A percentile compares a stretch with the other conserved stretches of the same genome.
These are phyloP conservation scores for Zonitis immaculata DNA, from an alignment of 2,888 invertebrate species.

Conservation along the genomic window DNA sequence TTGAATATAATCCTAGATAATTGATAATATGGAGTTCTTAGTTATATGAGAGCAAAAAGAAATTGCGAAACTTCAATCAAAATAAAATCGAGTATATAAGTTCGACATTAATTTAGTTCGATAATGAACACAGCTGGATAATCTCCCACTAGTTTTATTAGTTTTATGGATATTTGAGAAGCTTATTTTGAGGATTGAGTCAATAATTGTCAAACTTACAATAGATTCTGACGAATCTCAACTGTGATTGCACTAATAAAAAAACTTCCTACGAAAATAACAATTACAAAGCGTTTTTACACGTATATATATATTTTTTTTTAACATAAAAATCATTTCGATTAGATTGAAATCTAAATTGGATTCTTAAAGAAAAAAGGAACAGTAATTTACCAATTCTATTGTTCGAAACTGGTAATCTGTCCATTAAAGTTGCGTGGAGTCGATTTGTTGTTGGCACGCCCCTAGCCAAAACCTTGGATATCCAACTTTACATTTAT, in stretches of 20 bases:
- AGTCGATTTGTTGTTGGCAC: constrained; percentile 21
- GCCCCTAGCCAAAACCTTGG: constrained; percentile 8
- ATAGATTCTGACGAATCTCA: neutral
- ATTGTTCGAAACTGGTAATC: constrained; percentile 21
- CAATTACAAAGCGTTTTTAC: too few relatives aligned
- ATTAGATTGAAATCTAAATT: constrained; percentile 4
- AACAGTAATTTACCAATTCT: constrained; percentile 6
- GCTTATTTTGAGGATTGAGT: neutral
- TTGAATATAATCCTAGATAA: neutral
- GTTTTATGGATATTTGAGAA: neutral
- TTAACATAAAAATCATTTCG: too few relatives aligned
- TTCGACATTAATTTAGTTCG: neutral
- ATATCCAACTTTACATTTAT: constrained; percentile 2
- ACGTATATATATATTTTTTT: too few relatives aligned
- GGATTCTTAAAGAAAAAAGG: neutral
- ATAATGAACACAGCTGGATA: neutral
- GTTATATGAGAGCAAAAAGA: too few relatives aligned
- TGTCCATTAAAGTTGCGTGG: constrained; percentile 18
- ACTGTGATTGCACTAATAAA: neutral
- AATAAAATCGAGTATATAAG: neutral
- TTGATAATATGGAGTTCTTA: neutral
- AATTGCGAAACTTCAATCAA: too few relatives aligned
- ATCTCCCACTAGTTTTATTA: neutral
- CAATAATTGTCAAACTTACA: neutral
- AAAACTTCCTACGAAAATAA: neutral